Base-by-base conservation (phyloP, 1,140 invertebrate genomes). In the Drosophila paulistorum region DNA sequence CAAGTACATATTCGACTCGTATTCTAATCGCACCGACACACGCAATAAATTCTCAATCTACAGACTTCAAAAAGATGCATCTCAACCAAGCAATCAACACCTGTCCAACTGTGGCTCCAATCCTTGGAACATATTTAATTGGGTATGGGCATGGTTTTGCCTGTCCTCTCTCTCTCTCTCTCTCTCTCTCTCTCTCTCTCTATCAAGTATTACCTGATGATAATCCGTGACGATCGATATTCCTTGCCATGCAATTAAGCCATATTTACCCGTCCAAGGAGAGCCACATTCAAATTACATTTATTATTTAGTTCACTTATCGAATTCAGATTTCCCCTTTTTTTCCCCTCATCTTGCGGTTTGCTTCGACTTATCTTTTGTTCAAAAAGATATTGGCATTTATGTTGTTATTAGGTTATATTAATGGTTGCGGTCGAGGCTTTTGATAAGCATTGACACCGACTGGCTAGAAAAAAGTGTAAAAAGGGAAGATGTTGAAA, bases 191-290 rank as follows among this genome's bases (percentile, higher is more conserved):
- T 23, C 20, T 23, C 17, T 48, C 7, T 3, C 7, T 10, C 14
- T 48, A 59, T 65, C 72, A 37, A 73, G 77, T 80, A 77, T 87
- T 83, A 74, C 84, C 77, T 70, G 76, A 80, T 84, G 73, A 83
- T 87, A 87, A 87, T 87, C 83, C 83, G 77, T 87, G 83, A 87
- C 83, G 83, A 87, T 87, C 83, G 83, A 89, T 89, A 89, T 89
- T 77, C 85, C 76, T 74, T 68, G 51, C 48, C 77, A 74, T 71
- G 84, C 83, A 87, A 87, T 87, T 87, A 87, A 89, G 35, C 68
- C 33, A 63, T 64, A 55, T 42, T 57, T 26, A 62, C 58, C 26
- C 26, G 35, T 39, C 68, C 59, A 54, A 57, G 30, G 30, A 30
- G 5, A 74, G 59, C 65, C 60, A 73, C 82, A 87, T 83, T 80